These are phyloP conservation scores for Archaeoteleia sp. DNA, from an alignment of 2,888 invertebrate species.

Conservation along the genomic window DNA sequence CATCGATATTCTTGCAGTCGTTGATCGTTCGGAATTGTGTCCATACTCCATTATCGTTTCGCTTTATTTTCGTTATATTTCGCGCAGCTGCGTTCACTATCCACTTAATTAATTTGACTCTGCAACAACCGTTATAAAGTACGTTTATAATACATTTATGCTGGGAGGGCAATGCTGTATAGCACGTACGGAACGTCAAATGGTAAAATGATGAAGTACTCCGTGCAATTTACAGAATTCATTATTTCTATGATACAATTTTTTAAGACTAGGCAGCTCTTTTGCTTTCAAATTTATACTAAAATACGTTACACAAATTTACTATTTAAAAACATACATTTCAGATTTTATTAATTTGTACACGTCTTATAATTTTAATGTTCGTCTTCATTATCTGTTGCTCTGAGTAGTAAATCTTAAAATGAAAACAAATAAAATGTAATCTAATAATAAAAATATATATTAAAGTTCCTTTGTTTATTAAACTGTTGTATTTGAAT, in stretches of 20 bases:
- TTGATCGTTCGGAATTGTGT: slow-evolving; percentile 22
- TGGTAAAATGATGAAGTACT: slow-evolving; percentile 24
- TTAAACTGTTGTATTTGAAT: too few species aligned
- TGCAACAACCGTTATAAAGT: slow-evolving; percentile 40
- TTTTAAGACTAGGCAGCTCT: too few species aligned
- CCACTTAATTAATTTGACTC: slow-evolving; percentile 39
- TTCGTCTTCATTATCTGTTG: too few species aligned
- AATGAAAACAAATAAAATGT: too few species aligned
- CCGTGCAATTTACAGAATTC: slow-evolving; percentile 1
- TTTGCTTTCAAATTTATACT: too few species aligned
- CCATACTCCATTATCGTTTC: slow-evolving; percentile 19
- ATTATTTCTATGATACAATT: slow-evolving; percentile 13
- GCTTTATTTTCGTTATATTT: slow-evolving; percentile 44
- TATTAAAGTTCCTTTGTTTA: too few species aligned
- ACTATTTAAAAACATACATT: too few species aligned
- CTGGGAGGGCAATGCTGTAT: slow-evolving; percentile 19
- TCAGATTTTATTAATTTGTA: too few species aligned
- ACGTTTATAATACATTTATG: slow-evolving; percentile 34
- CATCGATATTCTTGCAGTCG: slow-evolving; percentile 32
- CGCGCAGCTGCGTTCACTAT: slow-evolving; percentile 28
- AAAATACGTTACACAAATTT: too few species aligned
- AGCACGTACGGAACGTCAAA: slow-evolving; percentile 28
- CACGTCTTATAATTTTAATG: too few species aligned
- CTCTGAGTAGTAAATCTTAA: too few species aligned
- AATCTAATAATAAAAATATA: too few species aligned